Evolutionary conservation across 1,140 invertebrate species (phyloP).

Genomic region (Magallana angulata): DNA sequence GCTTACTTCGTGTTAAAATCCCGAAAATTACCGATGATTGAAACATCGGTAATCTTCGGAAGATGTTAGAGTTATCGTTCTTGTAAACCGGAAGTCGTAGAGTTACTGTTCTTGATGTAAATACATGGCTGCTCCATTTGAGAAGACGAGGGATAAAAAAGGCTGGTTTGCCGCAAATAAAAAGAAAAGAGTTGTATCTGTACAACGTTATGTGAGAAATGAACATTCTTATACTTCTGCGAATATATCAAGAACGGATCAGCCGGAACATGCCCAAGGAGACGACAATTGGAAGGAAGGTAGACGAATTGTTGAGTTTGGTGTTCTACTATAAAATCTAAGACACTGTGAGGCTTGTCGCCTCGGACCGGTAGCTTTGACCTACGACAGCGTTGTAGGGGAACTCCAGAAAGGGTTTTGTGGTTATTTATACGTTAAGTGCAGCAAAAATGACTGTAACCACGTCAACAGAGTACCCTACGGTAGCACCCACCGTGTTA

Average conservation of each 20-base stretch:
- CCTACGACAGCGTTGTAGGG: not conserved
- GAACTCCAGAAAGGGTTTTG: constrained; percentile 44
- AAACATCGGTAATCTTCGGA: constrained; percentile 42
- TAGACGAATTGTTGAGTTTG: constrained; percentile 32
- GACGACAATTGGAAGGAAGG: constrained; percentile 34
- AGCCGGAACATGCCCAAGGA: too few species aligned
- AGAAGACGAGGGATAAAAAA: not conserved
- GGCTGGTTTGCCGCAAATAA: constrained; percentile 7
- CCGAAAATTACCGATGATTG: constrained; percentile 33
- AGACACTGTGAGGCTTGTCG: constrained; percentile 29
- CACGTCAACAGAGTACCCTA: constrained; percentile 39
- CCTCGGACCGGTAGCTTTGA: constrained; percentile 48
- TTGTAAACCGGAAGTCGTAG: constrained; percentile 23
- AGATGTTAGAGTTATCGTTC: not conserved
- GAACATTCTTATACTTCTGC: constrained; percentile 13
- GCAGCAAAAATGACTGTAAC: constrained; percentile 26
- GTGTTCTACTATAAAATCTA: constrained; percentile 29
- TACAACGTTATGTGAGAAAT: not conserved
- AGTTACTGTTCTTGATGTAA: constrained; percentile 26
- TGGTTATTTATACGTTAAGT: constrained; percentile 40
- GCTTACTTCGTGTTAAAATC: too few species aligned
- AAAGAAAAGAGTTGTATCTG: constrained; percentile 7
- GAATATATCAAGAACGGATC: not conserved
- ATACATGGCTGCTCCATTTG: not conserved
- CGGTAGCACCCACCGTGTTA: constrained; percentile 37